phyloP scores from a whole-genome alignment of 92 coral and sea anemone genomes.

The Epizoanthus illoricatus region DNA sequence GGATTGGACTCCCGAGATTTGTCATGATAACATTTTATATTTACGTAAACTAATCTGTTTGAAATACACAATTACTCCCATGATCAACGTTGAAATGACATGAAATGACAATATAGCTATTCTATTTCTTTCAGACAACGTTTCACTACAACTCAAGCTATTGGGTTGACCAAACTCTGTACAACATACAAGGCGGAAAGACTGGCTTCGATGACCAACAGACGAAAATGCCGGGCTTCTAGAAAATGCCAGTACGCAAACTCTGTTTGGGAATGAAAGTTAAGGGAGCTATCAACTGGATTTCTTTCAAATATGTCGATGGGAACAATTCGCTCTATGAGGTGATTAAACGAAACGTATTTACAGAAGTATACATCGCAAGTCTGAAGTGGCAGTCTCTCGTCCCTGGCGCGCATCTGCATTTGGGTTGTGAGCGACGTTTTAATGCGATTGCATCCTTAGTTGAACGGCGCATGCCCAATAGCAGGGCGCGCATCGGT shows the following conservation, averaged over 20 bases:
- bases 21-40: too few species aligned
- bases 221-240: constrained; percentile 49
- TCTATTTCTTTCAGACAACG: constrained; percentile 37
- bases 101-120: neutral
- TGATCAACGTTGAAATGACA: neutral
- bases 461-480: neutral
- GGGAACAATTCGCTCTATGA: constrained; percentile 30
- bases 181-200: constrained; percentile 44
- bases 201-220: constrained; percentile 58
- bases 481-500: constrained; percentile 55
- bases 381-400: constrained; percentile 41
- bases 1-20: too few species aligned
- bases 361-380: neutral
- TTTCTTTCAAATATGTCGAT: neutral
- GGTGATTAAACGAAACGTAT: constrained; percentile 18
- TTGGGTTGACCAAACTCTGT: constrained; percentile 41
- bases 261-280: constrained; percentile 52
- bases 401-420: constrained; percentile 41
- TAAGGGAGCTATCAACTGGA: constrained; percentile 30
- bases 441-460: constrained; percentile 36
- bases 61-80: too few species aligned
- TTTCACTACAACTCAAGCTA: constrained; percentile 54
- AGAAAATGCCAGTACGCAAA: constrained; percentile 36
- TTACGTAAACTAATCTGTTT: too few species aligned
- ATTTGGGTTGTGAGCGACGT: constrained; percentile 25